These are phyloP conservation scores for Centropristis striata DNA, from an alignment of 2,113 vertebrate genomes.

Conservation along the genomic window DNA sequence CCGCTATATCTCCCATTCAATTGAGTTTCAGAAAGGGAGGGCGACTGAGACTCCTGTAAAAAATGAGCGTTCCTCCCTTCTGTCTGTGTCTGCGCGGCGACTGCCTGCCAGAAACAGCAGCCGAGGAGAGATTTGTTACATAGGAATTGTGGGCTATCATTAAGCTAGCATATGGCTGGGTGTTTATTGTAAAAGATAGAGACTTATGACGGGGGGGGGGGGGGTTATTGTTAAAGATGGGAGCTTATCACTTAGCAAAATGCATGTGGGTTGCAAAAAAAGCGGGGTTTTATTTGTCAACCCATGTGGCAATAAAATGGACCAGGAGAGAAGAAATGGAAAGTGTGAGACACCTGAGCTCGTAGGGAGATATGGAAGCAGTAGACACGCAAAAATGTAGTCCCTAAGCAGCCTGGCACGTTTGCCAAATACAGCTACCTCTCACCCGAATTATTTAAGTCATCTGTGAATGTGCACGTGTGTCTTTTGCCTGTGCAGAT, in stretches of 20 bases:
- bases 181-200: slow-evolving; percentile 63
- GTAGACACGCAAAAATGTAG: slow-evolving; percentile 33
- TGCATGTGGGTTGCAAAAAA: slow-evolving; percentile 16
- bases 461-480: neutral
- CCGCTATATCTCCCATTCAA: slow-evolving; percentile 37
- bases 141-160: slow-evolving; percentile 59
- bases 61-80: slow-evolving; percentile 47
- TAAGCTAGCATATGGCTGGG: slow-evolving; percentile 63
- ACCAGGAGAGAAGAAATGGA: neutral
- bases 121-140: slow-evolving; percentile 68
- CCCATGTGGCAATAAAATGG: slow-evolving; percentile 32
- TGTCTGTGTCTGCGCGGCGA: slow-evolving; percentile 47
- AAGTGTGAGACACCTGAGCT: slow-evolving; percentile 33
- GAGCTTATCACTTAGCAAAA: slow-evolving; percentile 26
- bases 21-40: slow-evolving; percentile 46
- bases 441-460: slow-evolving; percentile 21
- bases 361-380: slow-evolving; percentile 26
- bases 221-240: slow-evolving; percentile 40
- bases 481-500: neutral
- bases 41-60: slow-evolving; percentile 52
- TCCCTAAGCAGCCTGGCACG: slow-evolving; percentile 37
- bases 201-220: slow-evolving; percentile 6
- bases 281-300: slow-evolving; percentile 8
- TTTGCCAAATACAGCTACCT: slow-evolving; percentile 50
- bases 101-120: slow-evolving; percentile 59